phyloP scores from a whole-genome alignment of 2,113 vertebrate species.

The Etheostoma spectabile region DNA sequence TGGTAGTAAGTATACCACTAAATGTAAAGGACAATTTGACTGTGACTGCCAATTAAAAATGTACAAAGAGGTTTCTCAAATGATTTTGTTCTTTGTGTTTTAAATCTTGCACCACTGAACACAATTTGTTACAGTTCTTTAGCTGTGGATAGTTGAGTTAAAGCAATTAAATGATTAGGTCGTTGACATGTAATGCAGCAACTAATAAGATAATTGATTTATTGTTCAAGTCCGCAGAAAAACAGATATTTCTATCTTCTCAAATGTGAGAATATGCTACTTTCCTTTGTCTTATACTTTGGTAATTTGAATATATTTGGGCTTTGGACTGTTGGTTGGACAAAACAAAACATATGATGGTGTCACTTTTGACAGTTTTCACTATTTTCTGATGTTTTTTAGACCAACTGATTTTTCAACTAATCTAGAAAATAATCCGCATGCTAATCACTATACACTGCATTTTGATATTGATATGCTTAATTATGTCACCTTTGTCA shows the following conservation, averaged over 20 bases:
- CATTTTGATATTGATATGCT: no score
- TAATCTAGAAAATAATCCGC: not conserved
- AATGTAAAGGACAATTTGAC: no score
- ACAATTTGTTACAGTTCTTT: not conserved
- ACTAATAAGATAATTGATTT: not conserved
- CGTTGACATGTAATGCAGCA: not conserved
- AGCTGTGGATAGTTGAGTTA: not conserved
- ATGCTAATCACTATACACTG: no score
- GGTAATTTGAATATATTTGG: not conserved
- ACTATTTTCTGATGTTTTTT: not conserved
- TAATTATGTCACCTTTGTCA: no score
- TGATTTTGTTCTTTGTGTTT: not conserved
- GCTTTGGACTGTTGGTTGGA: not conserved
- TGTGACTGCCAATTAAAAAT: no score
- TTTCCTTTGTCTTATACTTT: not conserved
- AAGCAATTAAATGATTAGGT: not conserved
- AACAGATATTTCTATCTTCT: not conserved
- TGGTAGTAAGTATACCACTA: not conserved
- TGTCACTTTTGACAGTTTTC: not conserved
- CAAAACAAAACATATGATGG: not conserved
- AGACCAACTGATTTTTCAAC: not conserved
- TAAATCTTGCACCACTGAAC: not conserved
- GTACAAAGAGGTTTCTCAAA: not conserved
- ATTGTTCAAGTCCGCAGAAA: rapidly evolving
- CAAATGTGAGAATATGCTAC: not conserved